phyloP scores from a whole-genome alignment of 2,797 vertebrate species.

The Caiman crocodilus region DNA sequence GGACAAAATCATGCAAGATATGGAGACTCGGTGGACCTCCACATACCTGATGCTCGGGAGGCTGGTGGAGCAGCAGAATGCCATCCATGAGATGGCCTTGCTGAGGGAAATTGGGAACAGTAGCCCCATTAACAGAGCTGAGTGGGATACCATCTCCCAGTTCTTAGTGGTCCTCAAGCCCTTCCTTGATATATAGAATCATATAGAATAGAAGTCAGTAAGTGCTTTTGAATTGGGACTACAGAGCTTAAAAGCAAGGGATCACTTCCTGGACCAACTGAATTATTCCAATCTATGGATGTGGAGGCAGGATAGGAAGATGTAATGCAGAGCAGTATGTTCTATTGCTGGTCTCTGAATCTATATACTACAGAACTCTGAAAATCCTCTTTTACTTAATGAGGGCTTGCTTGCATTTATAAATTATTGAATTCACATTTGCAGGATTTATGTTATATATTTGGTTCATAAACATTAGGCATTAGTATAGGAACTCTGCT shows the following conservation, averaged over 20 bases:
- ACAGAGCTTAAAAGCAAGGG: background rate
- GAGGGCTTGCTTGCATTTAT: background rate
- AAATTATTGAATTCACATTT: constrained; percentile 18
- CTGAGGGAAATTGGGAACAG: too few relatives aligned
- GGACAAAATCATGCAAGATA: too few relatives aligned
- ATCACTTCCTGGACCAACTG: background rate
- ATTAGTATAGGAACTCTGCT: background rate
- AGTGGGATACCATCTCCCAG: too few relatives aligned
- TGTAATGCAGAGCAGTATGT: background rate
- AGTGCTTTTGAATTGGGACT: background rate
- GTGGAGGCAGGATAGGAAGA: background rate
- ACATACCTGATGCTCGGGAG: too few relatives aligned
- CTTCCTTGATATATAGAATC: background rate
- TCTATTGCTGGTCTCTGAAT: background rate
- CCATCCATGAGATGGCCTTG: too few relatives aligned
- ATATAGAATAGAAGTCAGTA: background rate
- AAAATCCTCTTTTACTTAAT: background rate
- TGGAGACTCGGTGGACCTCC: too few relatives aligned
- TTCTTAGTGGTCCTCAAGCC: too few relatives aligned
- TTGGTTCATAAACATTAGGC: background rate
- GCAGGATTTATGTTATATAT: constrained; percentile 13
- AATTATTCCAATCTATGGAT: background rate
- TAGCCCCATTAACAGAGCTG: too few relatives aligned
- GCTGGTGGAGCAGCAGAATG: too few relatives aligned
- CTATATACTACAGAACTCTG: constrained; percentile 21